Base-by-base conservation (phyloP, 2,888 invertebrate genomes). In the Erynnis tages region DNA sequence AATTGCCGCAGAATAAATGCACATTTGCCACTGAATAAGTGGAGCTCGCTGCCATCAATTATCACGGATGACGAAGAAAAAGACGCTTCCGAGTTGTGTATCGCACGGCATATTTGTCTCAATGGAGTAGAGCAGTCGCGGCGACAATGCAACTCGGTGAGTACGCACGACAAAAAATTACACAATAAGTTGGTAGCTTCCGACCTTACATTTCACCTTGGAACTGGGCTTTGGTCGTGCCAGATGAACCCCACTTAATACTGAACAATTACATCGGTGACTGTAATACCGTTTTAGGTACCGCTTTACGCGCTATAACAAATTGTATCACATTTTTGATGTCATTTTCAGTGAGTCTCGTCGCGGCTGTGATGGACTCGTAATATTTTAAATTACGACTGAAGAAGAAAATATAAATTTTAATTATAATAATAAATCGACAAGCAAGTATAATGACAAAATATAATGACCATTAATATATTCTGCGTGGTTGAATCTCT, bases 221-320 rank as follows among this genome's bases (percentile, higher is more conserved):
- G 66, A 82, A 80, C 76, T 83, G 77, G 79, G 79, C 77, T 79
- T 68, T 72, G 75, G 77, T 86, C 83, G 82, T 84, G 82, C 70
- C 69, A 60, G 66, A 65, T 69, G 46, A 71, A 78, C 76, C 69
- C 73, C 62, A 80, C 67, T 77, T 75, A 67, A 66, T 58, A 67
- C 57, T 73, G 71, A 71, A 73, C 76, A 73, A 81, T 82, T 82
- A 78, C 80, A 81, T 75, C 69, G 76, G 60, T 61, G 63, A 66
- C 68, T 64, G 71, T 75, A 71, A 79, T 81, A 85, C 84, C 82
- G 84, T 81, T 84, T 64, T 57, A 61, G 73, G 76, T 82, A 83
- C 81, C 83, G 82, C 76, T 82, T 68, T 62, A 68, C 70, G 66
- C 58, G 64, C 66, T 71, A 76, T 76, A 74, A 80, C 72, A 61